These are phyloP conservation scores for Mus spicilegus DNA, from an alignment of 2,113 vertebrate species.

Conservation along the genomic window DNA sequence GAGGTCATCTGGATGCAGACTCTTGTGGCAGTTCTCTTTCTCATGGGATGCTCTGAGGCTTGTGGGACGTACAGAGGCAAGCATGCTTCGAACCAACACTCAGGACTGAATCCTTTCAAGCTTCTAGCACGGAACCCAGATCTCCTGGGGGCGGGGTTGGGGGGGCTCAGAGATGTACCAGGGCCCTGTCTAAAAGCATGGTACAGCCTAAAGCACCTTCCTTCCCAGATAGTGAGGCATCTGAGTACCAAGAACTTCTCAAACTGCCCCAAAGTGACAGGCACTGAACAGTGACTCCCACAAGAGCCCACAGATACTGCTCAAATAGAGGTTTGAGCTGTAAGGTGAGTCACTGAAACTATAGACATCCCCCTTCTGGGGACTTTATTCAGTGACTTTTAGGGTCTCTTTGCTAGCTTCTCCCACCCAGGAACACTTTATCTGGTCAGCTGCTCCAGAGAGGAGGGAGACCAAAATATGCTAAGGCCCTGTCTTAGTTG, in stretches of 20 bases:
- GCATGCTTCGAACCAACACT: neutral
- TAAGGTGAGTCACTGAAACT: fast-evolving
- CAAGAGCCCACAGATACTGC: neutral
- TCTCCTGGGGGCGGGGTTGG: neutral
- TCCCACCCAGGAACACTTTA: neutral
- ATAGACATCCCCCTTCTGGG: fast-evolving
- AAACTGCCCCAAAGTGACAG: neutral
- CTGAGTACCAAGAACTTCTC: neutral
- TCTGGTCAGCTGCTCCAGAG: fast-evolving
- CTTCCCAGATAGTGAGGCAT: neutral
- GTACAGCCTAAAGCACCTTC: neutral
- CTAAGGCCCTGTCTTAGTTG: neutral
- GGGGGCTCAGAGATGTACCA: neutral
- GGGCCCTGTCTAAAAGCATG: neutral
- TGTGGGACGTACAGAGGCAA: fast-evolving
- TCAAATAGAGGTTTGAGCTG: neutral
- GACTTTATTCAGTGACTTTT: neutral
- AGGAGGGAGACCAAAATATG: too few relatives aligned
- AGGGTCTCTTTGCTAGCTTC: fast-evolving
- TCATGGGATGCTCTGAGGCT: neutral
- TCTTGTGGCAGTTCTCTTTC: too few relatives aligned
- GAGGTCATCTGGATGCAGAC: neutral
- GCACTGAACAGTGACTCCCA: too few relatives aligned
- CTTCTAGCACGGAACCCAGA: neutral
- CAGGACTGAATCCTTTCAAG: neutral